These are phyloP conservation scores for Girardia tigrina DNA, from an alignment of 2,888 invertebrate genomes.

Conservation along the genomic window DNA sequence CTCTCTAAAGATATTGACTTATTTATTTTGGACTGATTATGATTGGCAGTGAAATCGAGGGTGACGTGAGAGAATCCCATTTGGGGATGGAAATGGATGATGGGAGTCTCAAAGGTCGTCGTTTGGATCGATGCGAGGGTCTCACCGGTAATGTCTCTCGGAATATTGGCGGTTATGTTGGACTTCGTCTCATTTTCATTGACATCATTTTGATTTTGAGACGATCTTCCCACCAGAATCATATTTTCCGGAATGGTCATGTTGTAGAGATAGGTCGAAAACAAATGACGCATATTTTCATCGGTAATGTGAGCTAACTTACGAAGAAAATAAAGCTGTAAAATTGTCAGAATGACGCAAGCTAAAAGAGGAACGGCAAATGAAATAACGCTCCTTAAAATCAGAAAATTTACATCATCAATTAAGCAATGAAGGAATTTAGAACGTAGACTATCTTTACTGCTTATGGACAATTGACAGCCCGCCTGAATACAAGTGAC, in stretches of 20 bases:
- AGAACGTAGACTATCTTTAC: conserved; percentile 25
- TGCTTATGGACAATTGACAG: conserved; percentile 29
- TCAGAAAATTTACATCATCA: conserved; percentile 39
- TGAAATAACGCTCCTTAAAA: conserved; percentile 39
- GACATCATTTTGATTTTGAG: not conserved
- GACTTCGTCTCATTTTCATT: not conserved
- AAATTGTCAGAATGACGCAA: conserved; percentile 27
- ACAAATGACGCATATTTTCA: conserved; percentile 3
- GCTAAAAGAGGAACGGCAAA: conserved; percentile 36
- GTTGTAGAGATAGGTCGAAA: not conserved
- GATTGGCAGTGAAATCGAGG: not conserved
- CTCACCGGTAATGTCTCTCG: not conserved
- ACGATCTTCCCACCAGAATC: not conserved
- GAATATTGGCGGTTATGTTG: not conserved
- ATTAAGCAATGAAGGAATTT: conserved; percentile 38
- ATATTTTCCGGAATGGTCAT: not conserved
- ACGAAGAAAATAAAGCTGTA: conserved; percentile 9
- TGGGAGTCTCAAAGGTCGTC: not conserved
- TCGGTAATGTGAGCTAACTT: conserved; percentile 16
- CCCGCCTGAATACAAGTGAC: conserved; percentile 38
- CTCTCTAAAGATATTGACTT: not conserved
- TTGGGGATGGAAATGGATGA: conserved; percentile 11
- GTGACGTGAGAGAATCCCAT: not conserved
- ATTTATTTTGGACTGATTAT: not conserved
- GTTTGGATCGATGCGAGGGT: not conserved